Percentiles rank a stretch among this genome's conserved stretches.
Conservation (phyloP, 2,797 vertebrate genomes). For the Bovichtus variegatus region DNA sequence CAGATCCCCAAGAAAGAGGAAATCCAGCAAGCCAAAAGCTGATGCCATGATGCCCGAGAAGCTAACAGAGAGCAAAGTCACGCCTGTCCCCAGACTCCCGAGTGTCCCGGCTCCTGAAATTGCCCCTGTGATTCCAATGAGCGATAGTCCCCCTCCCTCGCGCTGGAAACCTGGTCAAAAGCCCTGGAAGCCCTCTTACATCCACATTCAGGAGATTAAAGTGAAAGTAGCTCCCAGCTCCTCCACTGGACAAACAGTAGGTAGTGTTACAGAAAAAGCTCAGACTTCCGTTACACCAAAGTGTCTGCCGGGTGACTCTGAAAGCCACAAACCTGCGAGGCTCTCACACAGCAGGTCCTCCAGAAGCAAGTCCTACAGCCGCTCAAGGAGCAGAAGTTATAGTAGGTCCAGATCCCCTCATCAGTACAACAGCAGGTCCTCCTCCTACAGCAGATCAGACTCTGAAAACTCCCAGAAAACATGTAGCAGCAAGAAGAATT, state of each 20-base stretch:
- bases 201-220: constrained; percentile 93
- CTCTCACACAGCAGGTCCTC: constrained; percentile 87
- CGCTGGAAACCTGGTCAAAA: constrained; percentile 98
- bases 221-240: constrained; percentile 83
- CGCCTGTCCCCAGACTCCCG: constrained; percentile 64
- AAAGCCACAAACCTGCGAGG: constrained; percentile 76
- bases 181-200: constrained; percentile 97
- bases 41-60: constrained; percentile 80
- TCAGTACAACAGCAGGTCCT: constrained; percentile 84
- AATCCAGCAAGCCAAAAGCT: constrained; percentile 79
- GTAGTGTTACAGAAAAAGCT: constrained; percentile 71
- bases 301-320: constrained; percentile 76
- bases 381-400: constrained; percentile 88
- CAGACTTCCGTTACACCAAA: constrained; percentile 62
- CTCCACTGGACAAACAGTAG: constrained; percentile 71
- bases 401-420: constrained; percentile 86
- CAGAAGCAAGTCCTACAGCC: constrained; percentile 87
- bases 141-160: constrained; percentile 97
- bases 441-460: constrained; percentile 87
- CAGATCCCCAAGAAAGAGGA: constrained; percentile 83
- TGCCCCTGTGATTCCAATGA: constrained; percentile 92
- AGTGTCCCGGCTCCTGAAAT: constrained; percentile 83
- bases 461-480: constrained; percentile 85
- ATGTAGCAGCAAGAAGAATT: constrained; percentile 64
- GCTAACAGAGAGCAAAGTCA: constrained; percentile 76